Base-by-base conservation (phyloP, 2,113 vertebrate genomes). In the Aramus guarauna region DNA sequence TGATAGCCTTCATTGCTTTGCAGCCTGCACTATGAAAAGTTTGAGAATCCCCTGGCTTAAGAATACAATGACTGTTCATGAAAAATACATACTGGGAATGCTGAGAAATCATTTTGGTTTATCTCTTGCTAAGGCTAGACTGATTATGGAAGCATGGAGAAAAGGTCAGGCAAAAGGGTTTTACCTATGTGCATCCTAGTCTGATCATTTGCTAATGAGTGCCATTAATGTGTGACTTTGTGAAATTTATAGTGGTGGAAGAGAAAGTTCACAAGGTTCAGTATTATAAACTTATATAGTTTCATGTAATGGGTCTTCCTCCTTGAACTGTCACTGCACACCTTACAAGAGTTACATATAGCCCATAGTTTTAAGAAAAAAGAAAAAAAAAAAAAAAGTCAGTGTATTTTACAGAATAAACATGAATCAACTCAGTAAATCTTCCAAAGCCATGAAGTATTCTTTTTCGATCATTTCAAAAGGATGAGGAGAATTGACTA, bases 401-500 rank as follows among this genome's bases (percentile, higher is more conserved):
- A 85, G 5, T 58, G 23, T 36, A 69, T 72, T 83, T 95, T 94
- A 58, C 15, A 76, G 73, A 67, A 68, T 20, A 82, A 92, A 59
- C 88, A 11, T 3, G 3, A 94, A 92, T 71, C 63, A 94, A 30
- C 20, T 64, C 24, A 50, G 20, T 81, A 79, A 84, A 64, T 77
- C 29, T 94, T 92, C 76, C n/a, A 86, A 86, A 95, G 27, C 14
- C 27, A 45, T 16, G 18, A 91, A 74, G 53, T 27, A 67, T 80
- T 96, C 14, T 81, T 16, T 87, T 95, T 95, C 20, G 27, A 68
- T 94, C 15, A 74, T 87, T 93, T 76, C 27, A 85, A 93, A 97
- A 88, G 81, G 62, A 78, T 85, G 37, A 30, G 22, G 55, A 88
- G n/a, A 96, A 93, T 32, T 53, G 78, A 90, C 47, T 91, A 92